Percentiles rank a stretch among this genome's conserved stretches.
phyloP scores from a whole-genome alignment of 2,888 invertebrate genomes.

The Hydriomena furcata region DNA sequence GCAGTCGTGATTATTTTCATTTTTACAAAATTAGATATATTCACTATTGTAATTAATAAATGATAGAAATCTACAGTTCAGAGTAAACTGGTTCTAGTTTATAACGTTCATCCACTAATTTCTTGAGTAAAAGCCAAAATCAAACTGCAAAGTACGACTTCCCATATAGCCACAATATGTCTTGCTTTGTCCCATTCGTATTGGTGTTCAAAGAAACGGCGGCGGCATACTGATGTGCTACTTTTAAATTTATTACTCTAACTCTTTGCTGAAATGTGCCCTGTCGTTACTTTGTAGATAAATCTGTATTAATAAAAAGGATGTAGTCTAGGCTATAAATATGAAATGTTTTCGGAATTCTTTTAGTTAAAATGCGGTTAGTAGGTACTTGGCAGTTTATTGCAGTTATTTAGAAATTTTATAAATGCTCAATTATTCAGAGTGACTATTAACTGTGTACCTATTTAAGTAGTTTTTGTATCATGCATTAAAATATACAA shows the following conservation, averaged over 20 bases:
- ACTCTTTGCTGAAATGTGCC: slow-evolving; percentile 26
- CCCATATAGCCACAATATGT: slow-evolving; percentile 66
- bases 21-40: too few relatives aligned
- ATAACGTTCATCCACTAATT: background rate
- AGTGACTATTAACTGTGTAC: too few relatives aligned
- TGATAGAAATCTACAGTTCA: too few relatives aligned
- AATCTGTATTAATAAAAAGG: slow-evolving; percentile 29
- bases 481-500: too few relatives aligned
- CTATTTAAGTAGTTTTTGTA: too few relatives aligned
- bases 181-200: slow-evolving; percentile 73
- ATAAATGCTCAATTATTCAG: too few relatives aligned
- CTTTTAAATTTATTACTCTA: slow-evolving; percentile 75
- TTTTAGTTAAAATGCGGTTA: slow-evolving; percentile 17
- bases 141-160: slow-evolving; percentile 47
- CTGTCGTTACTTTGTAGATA: slow-evolving; percentile 28
- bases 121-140: slow-evolving; percentile 39
- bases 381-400: slow-evolving; percentile 18
- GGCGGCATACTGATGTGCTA: slow-evolving; percentile 77
- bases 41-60: too few relatives aligned
- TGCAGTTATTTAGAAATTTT: slow-evolving; percentile 10
- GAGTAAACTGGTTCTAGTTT: too few relatives aligned
- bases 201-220: slow-evolving; percentile 61
- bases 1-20: too few relatives aligned
- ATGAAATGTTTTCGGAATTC: slow-evolving; percentile 22
- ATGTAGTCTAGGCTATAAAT: slow-evolving; percentile 26